These are phyloP conservation scores for Pachycephus smyrnensis DNA, from an alignment of 2,888 invertebrate species.

Conservation along the genomic window DNA sequence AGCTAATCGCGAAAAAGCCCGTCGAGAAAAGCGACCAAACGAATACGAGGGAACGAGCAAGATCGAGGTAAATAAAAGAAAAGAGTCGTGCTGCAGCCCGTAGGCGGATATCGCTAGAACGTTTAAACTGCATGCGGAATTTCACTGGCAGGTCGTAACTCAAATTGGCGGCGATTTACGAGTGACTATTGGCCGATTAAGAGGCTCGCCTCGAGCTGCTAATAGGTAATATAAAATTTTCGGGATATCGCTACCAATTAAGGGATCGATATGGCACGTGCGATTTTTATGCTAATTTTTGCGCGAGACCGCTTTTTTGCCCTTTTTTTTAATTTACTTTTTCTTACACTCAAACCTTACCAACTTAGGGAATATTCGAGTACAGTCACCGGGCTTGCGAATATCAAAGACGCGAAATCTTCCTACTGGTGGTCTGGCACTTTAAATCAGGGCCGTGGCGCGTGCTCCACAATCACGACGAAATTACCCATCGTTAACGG, in stretches of 20 bases:
- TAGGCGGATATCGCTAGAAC: slow-evolving; percentile 1
- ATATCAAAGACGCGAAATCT: neutral
- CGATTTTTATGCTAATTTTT: neutral
- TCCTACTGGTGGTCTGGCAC: neutral
- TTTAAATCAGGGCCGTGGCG: neutral
- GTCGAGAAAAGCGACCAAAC: neutral
- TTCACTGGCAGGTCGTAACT: slow-evolving; percentile 24
- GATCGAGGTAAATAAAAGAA: neutral
- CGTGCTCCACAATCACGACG: neutral
- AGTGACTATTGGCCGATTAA: slow-evolving; percentile 24
- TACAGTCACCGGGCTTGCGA: neutral
- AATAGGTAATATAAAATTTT: slow-evolving; percentile 20
- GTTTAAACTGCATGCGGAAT: slow-evolving; percentile 5
- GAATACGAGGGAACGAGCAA: neutral
- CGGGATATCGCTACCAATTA: slow-evolving; percentile 19
- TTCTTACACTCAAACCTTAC: neutral
- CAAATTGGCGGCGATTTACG: slow-evolving; percentile 26
- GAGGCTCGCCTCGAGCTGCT: slow-evolving; percentile 16
- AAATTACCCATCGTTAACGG: slow-evolving; percentile 13
- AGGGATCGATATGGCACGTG: neutral
- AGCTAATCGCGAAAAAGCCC: neutral
- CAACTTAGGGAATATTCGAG: neutral
- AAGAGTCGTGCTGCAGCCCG: neutral
- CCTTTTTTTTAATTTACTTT: neutral
- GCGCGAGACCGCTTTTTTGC: too few species aligned